phyloP scores from a whole-genome alignment of 2,888 invertebrate species.

The Cosmopolites sordidus region DNA sequence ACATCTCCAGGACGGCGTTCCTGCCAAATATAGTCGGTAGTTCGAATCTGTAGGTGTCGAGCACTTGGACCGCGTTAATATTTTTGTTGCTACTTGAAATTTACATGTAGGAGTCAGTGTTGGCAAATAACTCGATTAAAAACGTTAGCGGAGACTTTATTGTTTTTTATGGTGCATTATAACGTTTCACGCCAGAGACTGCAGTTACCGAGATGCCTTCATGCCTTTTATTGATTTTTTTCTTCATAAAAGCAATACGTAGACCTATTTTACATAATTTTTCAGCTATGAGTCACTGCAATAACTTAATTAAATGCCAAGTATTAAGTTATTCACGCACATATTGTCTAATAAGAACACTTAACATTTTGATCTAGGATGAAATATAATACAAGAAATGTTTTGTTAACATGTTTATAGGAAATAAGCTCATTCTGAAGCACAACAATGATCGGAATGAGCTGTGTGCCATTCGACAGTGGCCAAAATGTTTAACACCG shows the following conservation, averaged over 20 bases:
- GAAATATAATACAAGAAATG: too few relatives aligned
- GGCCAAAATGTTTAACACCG: too few relatives aligned
- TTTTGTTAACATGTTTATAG: too few relatives aligned
- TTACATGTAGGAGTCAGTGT: conserved; percentile 23
- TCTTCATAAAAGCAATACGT: neutral
- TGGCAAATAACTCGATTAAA: conserved; percentile 22
- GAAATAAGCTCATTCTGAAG: too few relatives aligned
- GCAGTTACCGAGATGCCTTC: neutral
- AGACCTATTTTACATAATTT: neutral
- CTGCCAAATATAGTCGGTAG: neutral
- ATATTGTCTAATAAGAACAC: too few relatives aligned
- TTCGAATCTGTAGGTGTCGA: conserved; percentile 12
- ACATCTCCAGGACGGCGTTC: neutral
- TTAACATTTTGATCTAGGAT: too few relatives aligned
- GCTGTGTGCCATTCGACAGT: too few relatives aligned
- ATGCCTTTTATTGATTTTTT: neutral
- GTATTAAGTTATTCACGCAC: too few relatives aligned
- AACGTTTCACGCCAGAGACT: conserved; percentile 17
- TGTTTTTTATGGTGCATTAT: conserved; percentile 20
- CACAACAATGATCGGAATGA: too few relatives aligned
- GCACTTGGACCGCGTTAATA: conserved; percentile 5
- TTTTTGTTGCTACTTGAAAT: conserved; percentile 17
- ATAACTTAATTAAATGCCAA: too few relatives aligned
- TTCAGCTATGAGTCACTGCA: too few relatives aligned
- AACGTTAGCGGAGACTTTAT: conserved; percentile 16